phyloP scores from a whole-genome alignment of 2,888 invertebrate species.

The Sepiola atlantica region DNA sequence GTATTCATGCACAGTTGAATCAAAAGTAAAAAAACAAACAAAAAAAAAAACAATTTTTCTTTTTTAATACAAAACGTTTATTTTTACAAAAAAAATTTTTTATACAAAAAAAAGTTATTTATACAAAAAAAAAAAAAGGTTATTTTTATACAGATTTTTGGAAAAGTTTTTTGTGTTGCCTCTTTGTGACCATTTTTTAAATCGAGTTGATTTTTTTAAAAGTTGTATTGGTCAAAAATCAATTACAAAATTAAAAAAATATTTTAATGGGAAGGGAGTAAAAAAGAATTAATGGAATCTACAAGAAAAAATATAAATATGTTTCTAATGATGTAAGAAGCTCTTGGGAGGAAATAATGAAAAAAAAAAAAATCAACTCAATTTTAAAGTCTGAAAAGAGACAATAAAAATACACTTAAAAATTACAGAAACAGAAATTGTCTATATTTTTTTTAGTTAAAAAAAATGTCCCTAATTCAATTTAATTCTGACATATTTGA shows the following conservation, averaged over 20 bases:
- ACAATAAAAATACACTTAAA: no score
- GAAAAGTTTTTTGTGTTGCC: no score
- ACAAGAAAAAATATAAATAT: background rate
- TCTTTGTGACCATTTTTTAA: constrained; percentile 14
- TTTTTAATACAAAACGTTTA: no score
- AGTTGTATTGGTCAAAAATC: no score
- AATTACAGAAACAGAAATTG: background rate
- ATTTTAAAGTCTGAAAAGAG: background rate
- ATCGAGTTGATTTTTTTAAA: background rate
- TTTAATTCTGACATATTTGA: no score
- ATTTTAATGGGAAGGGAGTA: background rate
- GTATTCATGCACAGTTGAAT: no score
- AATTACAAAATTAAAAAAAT: no score
- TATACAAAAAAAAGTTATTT: no score
- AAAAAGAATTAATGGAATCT: background rate
- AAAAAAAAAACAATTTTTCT: no score
- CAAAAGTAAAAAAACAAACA: background rate
- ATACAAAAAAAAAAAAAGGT: no score
- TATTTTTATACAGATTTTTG: background rate
- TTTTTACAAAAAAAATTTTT: background rate
- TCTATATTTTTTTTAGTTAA: background rate
- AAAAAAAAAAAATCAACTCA: constrained; percentile 32
- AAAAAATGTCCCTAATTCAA: background rate
- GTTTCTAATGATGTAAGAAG: background rate
- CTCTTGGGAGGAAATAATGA: no score